Conservation (phyloP, 2,113 vertebrate species). For the Corythaixoides concolor region DNA sequence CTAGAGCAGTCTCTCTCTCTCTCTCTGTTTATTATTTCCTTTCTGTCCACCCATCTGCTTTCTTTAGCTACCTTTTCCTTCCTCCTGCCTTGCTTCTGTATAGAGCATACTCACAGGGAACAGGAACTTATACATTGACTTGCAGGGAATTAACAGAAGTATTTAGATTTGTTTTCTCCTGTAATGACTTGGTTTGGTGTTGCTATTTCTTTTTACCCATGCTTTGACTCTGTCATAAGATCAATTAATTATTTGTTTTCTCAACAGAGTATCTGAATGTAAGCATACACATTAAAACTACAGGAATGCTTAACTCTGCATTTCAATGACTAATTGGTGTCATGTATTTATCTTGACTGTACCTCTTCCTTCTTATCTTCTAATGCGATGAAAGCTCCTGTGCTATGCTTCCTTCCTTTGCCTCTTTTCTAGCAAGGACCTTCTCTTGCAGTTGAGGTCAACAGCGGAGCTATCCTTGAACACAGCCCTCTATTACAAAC, state of each 20-base stretch:
- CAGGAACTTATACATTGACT: not conserved
- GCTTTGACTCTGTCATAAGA: not conserved
- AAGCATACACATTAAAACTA: not conserved
- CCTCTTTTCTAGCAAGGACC: not conserved
- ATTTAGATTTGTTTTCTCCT: not conserved
- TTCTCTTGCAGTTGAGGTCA: not conserved
- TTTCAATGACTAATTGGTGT: not conserved
- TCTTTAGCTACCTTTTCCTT: conserved; percentile 41
- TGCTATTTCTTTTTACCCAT: not conserved
- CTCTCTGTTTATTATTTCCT: not conserved
- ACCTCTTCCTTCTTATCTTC: not conserved
- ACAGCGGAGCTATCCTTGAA: not conserved
- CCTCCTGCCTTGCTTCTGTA: not conserved
- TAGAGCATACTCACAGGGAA: not conserved
- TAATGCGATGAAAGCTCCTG: not conserved
- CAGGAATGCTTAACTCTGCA: not conserved
- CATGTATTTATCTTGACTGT: not conserved
- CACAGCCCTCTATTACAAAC: not conserved
- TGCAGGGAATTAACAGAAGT: not conserved
- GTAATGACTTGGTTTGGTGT: not conserved
- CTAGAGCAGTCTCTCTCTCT: not conserved
- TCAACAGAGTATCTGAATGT: not conserved
- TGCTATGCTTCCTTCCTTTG: not conserved
- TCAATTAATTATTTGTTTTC: not conserved
- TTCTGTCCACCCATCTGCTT: not conserved